Base-by-base conservation (phyloP, 1,140 invertebrate species). In the Drosophila carrolli region DNA sequence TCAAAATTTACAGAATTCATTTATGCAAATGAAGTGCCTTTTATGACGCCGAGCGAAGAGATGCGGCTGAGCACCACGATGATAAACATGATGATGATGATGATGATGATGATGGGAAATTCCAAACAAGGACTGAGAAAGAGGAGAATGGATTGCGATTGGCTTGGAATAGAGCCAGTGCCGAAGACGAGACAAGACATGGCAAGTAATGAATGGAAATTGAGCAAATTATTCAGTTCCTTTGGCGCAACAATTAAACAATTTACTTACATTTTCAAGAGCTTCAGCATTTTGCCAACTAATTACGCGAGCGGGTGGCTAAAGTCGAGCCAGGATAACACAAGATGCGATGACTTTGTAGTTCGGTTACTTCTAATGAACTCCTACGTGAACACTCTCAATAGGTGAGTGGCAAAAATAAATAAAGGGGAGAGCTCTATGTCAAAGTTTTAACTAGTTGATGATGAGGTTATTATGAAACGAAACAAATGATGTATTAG, bases 1-100 rank as follows among this genome's bases (percentile, higher is more conserved):
- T 88, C 83, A 83, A 79, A 88, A 88, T 89, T 88, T 89, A 78
- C 84, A 88, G 83, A 79, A 88, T 88, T 88, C 83, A 88, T 88
- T 88, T 88, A 88, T 88, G 84, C 83, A 88, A 88, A 88, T 88
- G 71, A 88, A 88, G 83, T 88, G 83, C 79, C 80, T 79, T 88
- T 73, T 83, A 83, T 83, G 75, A 65, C 53, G 79, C 59, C 68
- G 66, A 59, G 59, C 56, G 65, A 63, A 61, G 78, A 63, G 75
- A 61, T 75, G 78, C 54, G 55, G 55, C 70, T 54, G 47, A 61
- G 76, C n/a, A 57, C 46, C 11, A 57, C 51, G 35, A 19, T 14
- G 27, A 23, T 38, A 41, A 47, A 16, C 29, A 27, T 40, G 61
- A 67, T 59, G 38, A 8, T 44, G 48, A 38, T 27, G 38, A 8